phyloP scores from a whole-genome alignment of 1,140 invertebrate species.

The Pristionchus pacificus region DNA sequence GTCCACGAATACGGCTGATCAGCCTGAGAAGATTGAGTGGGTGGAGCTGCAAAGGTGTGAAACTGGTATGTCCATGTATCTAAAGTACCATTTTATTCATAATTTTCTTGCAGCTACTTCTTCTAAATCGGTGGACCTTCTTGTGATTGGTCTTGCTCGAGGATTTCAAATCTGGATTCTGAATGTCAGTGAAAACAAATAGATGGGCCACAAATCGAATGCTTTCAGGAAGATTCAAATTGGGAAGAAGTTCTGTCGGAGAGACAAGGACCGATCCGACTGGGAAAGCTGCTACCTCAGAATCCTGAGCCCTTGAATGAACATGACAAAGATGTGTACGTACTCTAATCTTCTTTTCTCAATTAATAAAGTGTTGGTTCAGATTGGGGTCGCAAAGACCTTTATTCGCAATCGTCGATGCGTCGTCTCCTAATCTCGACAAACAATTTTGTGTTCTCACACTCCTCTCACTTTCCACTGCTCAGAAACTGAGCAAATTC shows the following conservation, averaged over 20 bases:
- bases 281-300: slow-evolving; percentile 57
- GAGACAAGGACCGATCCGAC: slow-evolving; percentile 59
- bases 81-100: neutral
- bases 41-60: slow-evolving; percentile 35
- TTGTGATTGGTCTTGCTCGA: slow-evolving; percentile 49
- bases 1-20: slow-evolving; percentile 11
- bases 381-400: slow-evolving; percentile 39
- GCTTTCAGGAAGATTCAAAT: slow-evolving; percentile 11
- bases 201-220: neutral
- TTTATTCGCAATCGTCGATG: slow-evolving; percentile 50
- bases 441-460: slow-evolving; percentile 68
- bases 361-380: neutral
- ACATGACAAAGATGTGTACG: neutral
- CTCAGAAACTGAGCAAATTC: slow-evolving; percentile 66
- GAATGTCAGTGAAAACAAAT: slow-evolving; percentile 29
- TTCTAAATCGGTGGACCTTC: slow-evolving; percentile 24
- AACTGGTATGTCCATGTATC: slow-evolving; percentile 7
- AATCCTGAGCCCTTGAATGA: slow-evolving; percentile 19
- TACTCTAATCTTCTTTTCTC: neutral
- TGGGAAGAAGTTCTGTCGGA: slow-evolving; percentile 61
- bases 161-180: slow-evolving; percentile 55
- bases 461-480: neutral
- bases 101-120: neutral
- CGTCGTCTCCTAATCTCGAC: slow-evolving; percentile 61
- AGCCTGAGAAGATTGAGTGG: slow-evolving; percentile 49